Conservation (phyloP, 2,888 invertebrate species). For the Ypsolopha sequella region DNA sequence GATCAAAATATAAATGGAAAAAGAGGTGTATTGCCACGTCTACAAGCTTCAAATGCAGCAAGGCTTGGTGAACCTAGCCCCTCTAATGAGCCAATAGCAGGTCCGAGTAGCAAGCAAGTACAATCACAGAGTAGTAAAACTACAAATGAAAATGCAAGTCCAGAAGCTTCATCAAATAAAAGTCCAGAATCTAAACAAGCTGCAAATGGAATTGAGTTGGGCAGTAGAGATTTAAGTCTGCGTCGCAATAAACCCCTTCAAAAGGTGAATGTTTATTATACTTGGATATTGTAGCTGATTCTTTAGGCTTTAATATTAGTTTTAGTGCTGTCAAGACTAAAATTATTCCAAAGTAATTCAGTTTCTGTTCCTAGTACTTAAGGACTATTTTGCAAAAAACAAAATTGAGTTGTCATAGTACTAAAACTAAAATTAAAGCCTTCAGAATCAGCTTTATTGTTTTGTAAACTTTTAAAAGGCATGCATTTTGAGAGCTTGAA, state of each 20-base stretch:
- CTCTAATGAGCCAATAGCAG: slow-evolving; percentile 46
- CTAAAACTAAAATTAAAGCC: no score
- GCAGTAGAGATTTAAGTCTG: slow-evolving; percentile 41
- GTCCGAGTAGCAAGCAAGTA: slow-evolving; percentile 49
- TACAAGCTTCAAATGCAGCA: slow-evolving; percentile 22
- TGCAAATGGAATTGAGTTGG: slow-evolving; percentile 29
- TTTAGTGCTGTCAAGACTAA: no score
- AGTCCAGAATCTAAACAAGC: slow-evolving; percentile 28
- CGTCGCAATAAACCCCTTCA: slow-evolving; percentile 42
- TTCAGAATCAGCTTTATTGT: no score
- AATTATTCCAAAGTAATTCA: no score
- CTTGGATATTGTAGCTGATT: no score
- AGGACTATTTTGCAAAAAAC: no score
- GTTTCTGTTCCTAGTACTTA: no score
- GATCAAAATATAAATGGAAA: slow-evolving; percentile 83
- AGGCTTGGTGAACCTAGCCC: slow-evolving; percentile 27
- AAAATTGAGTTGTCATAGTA: no score
- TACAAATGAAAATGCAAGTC: slow-evolving; percentile 26
- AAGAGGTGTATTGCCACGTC: slow-evolving; percentile 68
- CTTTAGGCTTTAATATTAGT: no score
- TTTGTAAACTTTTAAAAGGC: no score
- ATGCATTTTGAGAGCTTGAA: no score
- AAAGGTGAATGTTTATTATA: slow-evolving; percentile 25
- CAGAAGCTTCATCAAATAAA: slow-evolving; percentile 22
- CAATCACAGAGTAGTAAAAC: slow-evolving; percentile 13